Evolutionary conservation across 92 coral and sea anemone genomes (phyloP).

Genomic region (Scolanthus callimorphus): DNA sequence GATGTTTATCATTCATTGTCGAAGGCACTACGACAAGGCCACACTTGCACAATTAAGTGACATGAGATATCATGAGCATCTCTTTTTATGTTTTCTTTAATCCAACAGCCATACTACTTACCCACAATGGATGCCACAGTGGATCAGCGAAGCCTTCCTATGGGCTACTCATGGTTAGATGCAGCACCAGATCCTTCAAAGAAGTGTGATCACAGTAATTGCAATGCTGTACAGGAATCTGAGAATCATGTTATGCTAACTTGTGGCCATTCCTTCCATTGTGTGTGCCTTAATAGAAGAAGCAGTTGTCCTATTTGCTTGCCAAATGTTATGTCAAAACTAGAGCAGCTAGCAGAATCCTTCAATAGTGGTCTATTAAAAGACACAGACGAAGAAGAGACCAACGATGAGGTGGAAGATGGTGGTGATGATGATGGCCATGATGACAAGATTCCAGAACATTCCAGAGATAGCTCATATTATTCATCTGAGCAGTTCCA

Average conservation of each 20-base stretch:
- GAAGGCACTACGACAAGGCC: constrained; percentile 49
- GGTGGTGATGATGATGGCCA: neutral
- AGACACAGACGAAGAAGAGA: neutral
- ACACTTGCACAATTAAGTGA: constrained; percentile 44
- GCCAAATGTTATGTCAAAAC: neutral
- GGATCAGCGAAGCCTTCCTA: constrained; percentile 27
- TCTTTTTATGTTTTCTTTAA: neutral
- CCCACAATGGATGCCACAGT: constrained; percentile 24
- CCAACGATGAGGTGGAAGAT: neutral
- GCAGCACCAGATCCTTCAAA: constrained; percentile 13
- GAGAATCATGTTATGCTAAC: constrained; percentile 3
- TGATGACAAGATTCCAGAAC: too few species aligned
- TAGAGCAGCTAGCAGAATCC: neutral
- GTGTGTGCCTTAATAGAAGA: neutral
- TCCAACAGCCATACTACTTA: constrained; percentile 24
- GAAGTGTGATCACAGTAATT: constrained; percentile 9
- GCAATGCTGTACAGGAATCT: neutral
- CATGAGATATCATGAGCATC: constrained; percentile 11
- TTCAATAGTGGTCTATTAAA: neutral
- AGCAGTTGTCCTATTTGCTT: neutral
- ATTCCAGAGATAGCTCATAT: too few species aligned
- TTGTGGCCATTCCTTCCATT: constrained; percentile 29
- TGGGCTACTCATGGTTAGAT: constrained; percentile 21
- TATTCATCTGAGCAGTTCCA: too few species aligned
- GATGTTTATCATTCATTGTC: constrained; percentile 25